Conservation (phyloP, 2,888 invertebrate genomes). For the Hofmannophila pseudospretella region DNA sequence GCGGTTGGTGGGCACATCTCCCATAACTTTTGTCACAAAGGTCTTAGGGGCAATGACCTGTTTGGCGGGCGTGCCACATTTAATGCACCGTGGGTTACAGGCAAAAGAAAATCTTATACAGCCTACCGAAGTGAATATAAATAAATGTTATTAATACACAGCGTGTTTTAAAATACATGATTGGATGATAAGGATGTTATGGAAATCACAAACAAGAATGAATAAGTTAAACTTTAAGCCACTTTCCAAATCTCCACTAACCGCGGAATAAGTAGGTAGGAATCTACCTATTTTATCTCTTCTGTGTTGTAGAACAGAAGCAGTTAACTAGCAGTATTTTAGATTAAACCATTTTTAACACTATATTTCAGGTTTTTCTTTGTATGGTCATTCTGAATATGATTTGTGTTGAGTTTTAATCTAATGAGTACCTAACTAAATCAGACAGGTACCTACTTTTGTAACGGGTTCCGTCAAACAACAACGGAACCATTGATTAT, state of each 20-base stretch:
- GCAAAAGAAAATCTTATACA: conserved; percentile 9
- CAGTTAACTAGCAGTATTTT: too few relatives aligned
- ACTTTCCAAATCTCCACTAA: too few relatives aligned
- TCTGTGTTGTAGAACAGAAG: too few relatives aligned
- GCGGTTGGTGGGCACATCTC: conserved; percentile 49
- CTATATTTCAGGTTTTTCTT: not conserved
- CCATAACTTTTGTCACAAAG: conserved; percentile 72
- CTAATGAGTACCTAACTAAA: too few relatives aligned
- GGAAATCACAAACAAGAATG: not conserved
- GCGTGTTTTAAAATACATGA: not conserved
- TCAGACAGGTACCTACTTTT: too few relatives aligned
- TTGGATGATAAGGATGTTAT: not conserved
- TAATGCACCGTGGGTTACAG: conserved; percentile 47
- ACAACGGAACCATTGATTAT: too few relatives aligned
- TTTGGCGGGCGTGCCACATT: conserved; percentile 70
- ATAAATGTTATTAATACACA: not conserved
- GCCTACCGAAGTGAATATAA: not conserved
- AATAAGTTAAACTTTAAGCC: too few relatives aligned
- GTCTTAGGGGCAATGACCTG: conserved; percentile 62
- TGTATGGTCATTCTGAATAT: conserved; percentile 3
- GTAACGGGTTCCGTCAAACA: too few relatives aligned
- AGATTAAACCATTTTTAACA: too few relatives aligned
- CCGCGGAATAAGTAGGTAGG: too few relatives aligned
- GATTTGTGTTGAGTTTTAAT: not conserved
- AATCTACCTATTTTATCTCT: too few relatives aligned